These are phyloP conservation scores for Philonicus albiceps DNA, from an alignment of 2,888 invertebrate species.

Conservation along the genomic window DNA sequence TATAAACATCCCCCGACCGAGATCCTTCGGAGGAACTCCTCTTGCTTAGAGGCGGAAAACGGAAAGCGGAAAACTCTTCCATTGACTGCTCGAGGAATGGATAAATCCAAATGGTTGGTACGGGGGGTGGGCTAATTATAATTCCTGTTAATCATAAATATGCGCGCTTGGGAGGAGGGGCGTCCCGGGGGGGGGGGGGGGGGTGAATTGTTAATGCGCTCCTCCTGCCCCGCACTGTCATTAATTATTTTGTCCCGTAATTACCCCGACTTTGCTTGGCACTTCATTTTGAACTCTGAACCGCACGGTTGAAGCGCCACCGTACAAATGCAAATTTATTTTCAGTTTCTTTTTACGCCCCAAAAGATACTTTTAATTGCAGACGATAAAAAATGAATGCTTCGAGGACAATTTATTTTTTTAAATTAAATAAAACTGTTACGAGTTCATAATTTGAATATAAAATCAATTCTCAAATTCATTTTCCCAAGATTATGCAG, in stretches of 20 bases:
- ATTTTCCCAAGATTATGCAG: too few relatives aligned
- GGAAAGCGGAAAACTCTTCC: too few relatives aligned
- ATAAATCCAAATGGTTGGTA: slow-evolving; percentile 24
- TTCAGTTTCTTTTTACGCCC: not conserved
- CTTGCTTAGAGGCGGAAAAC: not conserved
- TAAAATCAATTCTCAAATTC: too few relatives aligned
- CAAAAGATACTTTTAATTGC: not conserved
- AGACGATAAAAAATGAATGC: not conserved
- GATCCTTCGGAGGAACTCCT: not conserved
- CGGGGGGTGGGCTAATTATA: not conserved
- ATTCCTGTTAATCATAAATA: slow-evolving; percentile 11
- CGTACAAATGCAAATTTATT: not conserved
- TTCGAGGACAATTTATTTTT: too few relatives aligned
- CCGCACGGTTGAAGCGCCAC: not conserved
- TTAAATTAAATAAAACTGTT: too few relatives aligned
- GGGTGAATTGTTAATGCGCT: not conserved
- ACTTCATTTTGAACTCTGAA: not conserved
- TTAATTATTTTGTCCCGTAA: slow-evolving; percentile 11
- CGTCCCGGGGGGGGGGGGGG: not conserved
- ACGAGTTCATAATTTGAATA: too few relatives aligned
- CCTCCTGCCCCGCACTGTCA: not conserved
- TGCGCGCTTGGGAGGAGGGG: too few relatives aligned
- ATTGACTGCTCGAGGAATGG: slow-evolving; percentile 11
- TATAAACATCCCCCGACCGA: not conserved
- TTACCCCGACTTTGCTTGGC: not conserved